Evolutionary conservation across 1,140 invertebrate genomes (phyloP), one percentile per base, ranked within the genome.

Genomic region (Drosophila nannoptera): DNA sequence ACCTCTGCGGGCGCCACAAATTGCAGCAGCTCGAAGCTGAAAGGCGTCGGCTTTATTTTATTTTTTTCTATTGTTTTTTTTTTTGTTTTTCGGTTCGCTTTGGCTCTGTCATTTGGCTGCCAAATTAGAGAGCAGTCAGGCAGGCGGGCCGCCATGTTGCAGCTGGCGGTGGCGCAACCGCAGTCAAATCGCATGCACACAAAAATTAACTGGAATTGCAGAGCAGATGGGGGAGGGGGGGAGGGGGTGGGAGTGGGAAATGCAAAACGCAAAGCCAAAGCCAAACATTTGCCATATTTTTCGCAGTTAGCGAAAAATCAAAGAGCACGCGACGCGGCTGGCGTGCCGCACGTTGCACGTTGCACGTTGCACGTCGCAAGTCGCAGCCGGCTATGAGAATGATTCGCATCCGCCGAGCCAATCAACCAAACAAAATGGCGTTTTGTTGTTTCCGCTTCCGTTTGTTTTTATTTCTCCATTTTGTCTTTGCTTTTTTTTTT

Each of bases 201-300:
- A 46, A 67, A 75, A 78, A 78, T 78, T 78, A 78, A 78, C 76
- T 78, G 71, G 63, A 69, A 77, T 77, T 61, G 69, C 64, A 60
- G 71, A 77, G 58, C 14, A n/a, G 31, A 8, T 8, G 16, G 14
- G 16, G 22, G 22, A 22, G 22, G 1, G 22, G 22, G 22, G 3
- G 3, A 22, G 1, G 49, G 36, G 11, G 49, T 35, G 14, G 29
- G 5, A 12, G 16, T 31, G 22, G 22, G 22, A 22, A 22, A 60
- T 14, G 7, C 56, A 35, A 31, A 33, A 46, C 40, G 63, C 63
- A 68, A 69, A 73, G 54, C 58, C 68, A 68, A 77, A 74, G 64
- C 64, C 75, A 77, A 77, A 77, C 73, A 77, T 78, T 78, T 70
- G 76, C 56, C 48, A 69, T 69, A 77, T 73, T 68, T 77, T 77